Conservation (phyloP, 2,797 vertebrate species). For the Buphagus erythrorhynchus region DNA sequence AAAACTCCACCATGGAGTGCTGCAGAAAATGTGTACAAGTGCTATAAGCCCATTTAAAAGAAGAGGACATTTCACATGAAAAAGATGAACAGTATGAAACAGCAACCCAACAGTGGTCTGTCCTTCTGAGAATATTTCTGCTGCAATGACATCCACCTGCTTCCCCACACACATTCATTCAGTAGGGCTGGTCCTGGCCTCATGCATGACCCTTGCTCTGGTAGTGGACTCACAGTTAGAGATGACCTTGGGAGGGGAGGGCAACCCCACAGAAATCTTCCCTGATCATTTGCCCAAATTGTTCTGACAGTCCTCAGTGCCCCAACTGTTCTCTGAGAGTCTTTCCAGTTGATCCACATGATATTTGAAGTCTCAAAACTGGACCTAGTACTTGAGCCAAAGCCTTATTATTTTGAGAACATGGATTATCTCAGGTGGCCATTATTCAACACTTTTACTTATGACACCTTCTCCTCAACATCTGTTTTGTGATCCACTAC, state of each 20-base stretch:
- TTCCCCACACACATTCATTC: no score
- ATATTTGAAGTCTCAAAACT: not conserved
- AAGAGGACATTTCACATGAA: not conserved
- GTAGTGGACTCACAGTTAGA: not conserved
- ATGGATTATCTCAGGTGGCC: not conserved
- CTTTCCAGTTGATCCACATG: not conserved
- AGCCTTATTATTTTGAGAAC: not conserved
- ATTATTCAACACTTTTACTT: not conserved
- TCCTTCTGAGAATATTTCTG: not conserved
- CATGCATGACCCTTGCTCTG: not conserved
- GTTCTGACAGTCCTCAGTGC: not conserved
- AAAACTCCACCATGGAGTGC: not conserved
- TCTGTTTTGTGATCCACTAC: not conserved
- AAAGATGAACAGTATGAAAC: not conserved
- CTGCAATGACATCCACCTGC: rapidly evolving
- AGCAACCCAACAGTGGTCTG: not conserved
- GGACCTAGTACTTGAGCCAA: not conserved
- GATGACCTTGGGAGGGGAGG: not conserved
- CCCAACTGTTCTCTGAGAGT: not conserved
- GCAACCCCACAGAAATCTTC: not conserved
- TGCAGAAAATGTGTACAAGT: not conserved
- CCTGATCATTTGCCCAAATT: no score
- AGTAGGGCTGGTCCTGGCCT: not conserved
- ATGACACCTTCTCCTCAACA: not conserved
- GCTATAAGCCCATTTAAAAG: not conserved